Evolutionary conservation across 1,140 invertebrate genomes (phyloP).

Genomic region (Tachypleus tridentatus): DNA sequence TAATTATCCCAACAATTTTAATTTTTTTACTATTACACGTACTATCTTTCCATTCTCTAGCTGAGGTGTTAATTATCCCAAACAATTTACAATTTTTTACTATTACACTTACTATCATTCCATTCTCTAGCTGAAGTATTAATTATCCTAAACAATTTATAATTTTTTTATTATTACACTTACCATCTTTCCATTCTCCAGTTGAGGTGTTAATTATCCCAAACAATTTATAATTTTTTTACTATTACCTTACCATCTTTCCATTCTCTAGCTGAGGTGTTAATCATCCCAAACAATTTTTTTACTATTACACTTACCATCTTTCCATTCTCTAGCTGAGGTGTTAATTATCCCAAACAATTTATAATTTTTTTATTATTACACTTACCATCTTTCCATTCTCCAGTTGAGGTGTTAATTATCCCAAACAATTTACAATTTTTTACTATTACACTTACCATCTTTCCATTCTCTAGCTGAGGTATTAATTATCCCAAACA

Average conservation of each 20-base stretch:
- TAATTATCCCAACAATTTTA: conserved; percentile 95
- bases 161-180: too few species aligned
- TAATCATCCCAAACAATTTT: conserved; percentile 96
- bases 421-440: conserved; percentile 97
- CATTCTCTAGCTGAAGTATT: conserved; percentile 93
- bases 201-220: conserved; percentile 94
- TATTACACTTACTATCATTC: conserved; percentile 86
- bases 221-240: conserved; percentile 95
- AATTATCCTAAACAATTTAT: conserved; percentile 95
- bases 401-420: conserved; percentile 88
- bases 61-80: conserved; percentile 91
- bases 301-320: too few species aligned
- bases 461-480: conserved; percentile 96
- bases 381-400: conserved; percentile 92
- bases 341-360: conserved; percentile 97
- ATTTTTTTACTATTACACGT: too few species aligned
- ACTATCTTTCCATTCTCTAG: conserved; percentile 96
- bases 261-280: conserved; percentile 92
- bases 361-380: conserved; percentile 93
- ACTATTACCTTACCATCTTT: conserved; percentile 83
- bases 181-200: conserved; percentile 94
- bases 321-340: conserved; percentile 93
- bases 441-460: too few species aligned
- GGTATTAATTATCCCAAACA: conserved; percentile 96
- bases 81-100: too few species aligned